Base-by-base conservation (phyloP, 1,140 invertebrate genomes). In the Microplitis demolitor region DNA sequence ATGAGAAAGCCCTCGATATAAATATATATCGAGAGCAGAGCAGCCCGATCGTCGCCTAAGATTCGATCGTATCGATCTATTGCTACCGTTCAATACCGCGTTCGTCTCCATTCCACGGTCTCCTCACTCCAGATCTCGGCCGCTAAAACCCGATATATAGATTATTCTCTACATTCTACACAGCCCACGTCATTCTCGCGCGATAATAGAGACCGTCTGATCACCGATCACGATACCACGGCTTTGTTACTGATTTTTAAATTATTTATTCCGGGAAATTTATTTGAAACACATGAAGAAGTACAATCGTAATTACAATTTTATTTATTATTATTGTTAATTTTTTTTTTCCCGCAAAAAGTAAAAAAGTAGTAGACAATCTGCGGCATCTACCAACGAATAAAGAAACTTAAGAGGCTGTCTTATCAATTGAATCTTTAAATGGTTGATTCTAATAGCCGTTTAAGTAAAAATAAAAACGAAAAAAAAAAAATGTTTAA, bases 381-480 rank as follows among this genome's bases (percentile, higher is more conserved):
- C 78, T 77, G 78, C 79, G 79, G 78, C 77, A 81, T 81, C 78
- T 78, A 75, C 53, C 70, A 69, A 50, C 66, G 45, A 71, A 58
- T 71, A 74, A 73, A 71, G 74, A 51, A 70, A 60, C 69, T 70
- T 58, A 70, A 66, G 72, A 61, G 73, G 74, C 74, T 77, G 78
- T 66, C 73, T 76, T 80, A 76, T 76, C 76, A 75, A 51, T 6
- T 69, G 70, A 39, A 74, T 33, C 61, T 64, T 50, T 67, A 58
- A 67, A 76, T 51, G 24, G 58, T 45, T 5, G 13, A 35, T 45
- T 13, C 14, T 62, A 63, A 14, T 50, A 39, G 35, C 16, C 34
- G 35, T n/a, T n/a, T 45, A 39, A 31, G 2, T 60, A 31, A 33
- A 11, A 31, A 33, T 8, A 33, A 31, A 8, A 3, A 8, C 5